These are phyloP conservation scores for Xestia sexstrigata DNA, from an alignment of 2,888 invertebrate genomes.

Conservation along the genomic window DNA sequence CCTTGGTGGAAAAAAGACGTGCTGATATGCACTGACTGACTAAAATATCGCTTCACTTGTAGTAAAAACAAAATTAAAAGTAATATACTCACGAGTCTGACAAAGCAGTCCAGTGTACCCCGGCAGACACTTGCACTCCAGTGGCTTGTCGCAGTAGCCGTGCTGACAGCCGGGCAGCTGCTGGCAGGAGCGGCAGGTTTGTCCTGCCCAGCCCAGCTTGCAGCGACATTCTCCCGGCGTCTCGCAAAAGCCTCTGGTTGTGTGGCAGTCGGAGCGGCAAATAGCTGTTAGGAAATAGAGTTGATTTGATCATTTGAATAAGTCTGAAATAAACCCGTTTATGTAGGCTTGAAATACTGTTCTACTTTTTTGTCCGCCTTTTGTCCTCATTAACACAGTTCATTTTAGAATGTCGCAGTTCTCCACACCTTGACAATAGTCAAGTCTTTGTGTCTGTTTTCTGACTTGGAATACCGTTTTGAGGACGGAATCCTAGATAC, in stretches of 20 bases:
- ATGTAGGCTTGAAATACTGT: neutral
- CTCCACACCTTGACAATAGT: neutral
- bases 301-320: neutral
- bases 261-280: conserved; percentile 96
- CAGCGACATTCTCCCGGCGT: conserved; percentile 97
- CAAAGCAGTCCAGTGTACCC: conserved; percentile 98
- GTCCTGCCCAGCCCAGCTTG: conserved; percentile 97
- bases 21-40: too few species aligned
- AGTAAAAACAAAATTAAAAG: too few species aligned
- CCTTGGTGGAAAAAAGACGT: too few species aligned
- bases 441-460: neutral
- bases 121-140: conserved; percentile 97
- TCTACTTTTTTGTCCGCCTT: neutral
- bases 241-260: conserved; percentile 96
- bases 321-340: neutral
- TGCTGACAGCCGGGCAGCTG: conserved; percentile 97
- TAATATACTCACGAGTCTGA: conserved; percentile 93
- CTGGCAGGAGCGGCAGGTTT: conserved; percentile 96
- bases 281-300: conserved; percentile 91
- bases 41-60: too few species aligned
- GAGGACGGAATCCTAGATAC: neutral
- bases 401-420: neutral
- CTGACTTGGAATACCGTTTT: neutral
- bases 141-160: conserved; percentile 96
- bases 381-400: neutral